Base-by-base conservation (phyloP, 1,140 invertebrate genomes). In the Pseudomyrmex dendroicus region DNA sequence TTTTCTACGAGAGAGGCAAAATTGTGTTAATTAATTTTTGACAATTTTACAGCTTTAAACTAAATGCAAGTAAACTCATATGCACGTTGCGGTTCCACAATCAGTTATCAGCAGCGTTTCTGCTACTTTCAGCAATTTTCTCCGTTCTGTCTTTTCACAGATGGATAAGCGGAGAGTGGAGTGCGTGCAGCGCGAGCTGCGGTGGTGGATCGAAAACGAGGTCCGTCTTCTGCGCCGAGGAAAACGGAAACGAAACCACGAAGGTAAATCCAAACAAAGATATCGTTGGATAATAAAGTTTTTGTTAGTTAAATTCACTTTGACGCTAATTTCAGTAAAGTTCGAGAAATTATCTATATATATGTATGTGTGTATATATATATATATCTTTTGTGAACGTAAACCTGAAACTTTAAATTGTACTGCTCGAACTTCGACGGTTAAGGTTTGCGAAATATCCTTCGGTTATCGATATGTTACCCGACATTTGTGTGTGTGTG, bases 151-250 rank as follows among this genome's bases (percentile, higher is more conserved):
- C 48, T 1, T 73, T 94, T 94, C 82, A 35, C 94, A 99, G 98
- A 91, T 99, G 98, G 98, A 95, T 97, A 87, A 96, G 96, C n/a
- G 97, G 97, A 57, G 97, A 98, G 84, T 99, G 98, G 98, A 97
- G 97, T 64, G 92, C 95, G 52, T 98, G 98, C 93, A 97, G 96
- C 63, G 96, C 95, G 5, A 96, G 95, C n/a, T 99, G 98, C 91
- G 98, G 97, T 1, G 97, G 97, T 54, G 98, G 98, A 20, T 95
- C 96, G 56, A 95, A 96, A 89, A 95, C 96, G 44, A 95, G 98
- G 48, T 94, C 96, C 73, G 97, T 98, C 66, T 96, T 97, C 86
- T 99, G 98, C 91, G 96, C 96, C 46, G 96, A 97, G 92, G 96
- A 97, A 91, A 93, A 92, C 76, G 96, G 95, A 84, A 97, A 97